Base-by-base conservation (phyloP, 2,113 vertebrate genomes). In the Pongo pygmaeus region DNA sequence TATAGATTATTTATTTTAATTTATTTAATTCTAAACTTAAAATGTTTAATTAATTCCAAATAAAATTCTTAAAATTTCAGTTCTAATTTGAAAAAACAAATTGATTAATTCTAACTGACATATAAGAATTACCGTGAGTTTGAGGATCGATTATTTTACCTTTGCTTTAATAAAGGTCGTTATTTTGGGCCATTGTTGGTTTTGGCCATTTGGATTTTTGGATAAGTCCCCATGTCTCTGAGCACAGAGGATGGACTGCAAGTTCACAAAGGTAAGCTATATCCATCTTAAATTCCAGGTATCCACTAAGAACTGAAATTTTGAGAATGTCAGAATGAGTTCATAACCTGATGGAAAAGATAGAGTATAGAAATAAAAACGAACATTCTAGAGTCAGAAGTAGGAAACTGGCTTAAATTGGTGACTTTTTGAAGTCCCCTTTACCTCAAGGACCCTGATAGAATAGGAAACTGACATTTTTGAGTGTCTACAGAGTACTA, bases 11-110 rank as follows among this genome's bases (percentile, higher is more conserved):
- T 90, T 16, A 67, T 69, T 46, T 96, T 80, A 94, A 77, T 9
- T 72, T 22, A 92, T 74, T 83, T 70, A 79, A 75, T 74, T 78
- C 3, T 57, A 86, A 78, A 94, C 40, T 88, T 96, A 38, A 67
- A 93, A 78, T 43, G 23, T 90, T 67, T 84, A 85, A 80, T 84
- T 79, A 84, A 87, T 96, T 97, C 72, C 80, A 48, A 86, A 77
- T 43, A 50, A 38, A 93, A 70, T 74, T 88, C 50, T 79, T 95
- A 91, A 89, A 55, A 38, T 67, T 96, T 87, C 43, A 43, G 23
- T 40, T 38, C 32, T 85, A 88, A 96, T 61, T 94, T 97, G 50
- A 90, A 81, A 81, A 89, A 79, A 55, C 23, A 2, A 92, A 61
- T 22, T 16, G 25, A 46, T 77, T 8, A 59, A 32, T 50, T 92